Evolutionary conservation across 2,888 invertebrate species (phyloP), one percentile per base, ranked within the genome.

Genomic region (Thymelicus acteon): DNA sequence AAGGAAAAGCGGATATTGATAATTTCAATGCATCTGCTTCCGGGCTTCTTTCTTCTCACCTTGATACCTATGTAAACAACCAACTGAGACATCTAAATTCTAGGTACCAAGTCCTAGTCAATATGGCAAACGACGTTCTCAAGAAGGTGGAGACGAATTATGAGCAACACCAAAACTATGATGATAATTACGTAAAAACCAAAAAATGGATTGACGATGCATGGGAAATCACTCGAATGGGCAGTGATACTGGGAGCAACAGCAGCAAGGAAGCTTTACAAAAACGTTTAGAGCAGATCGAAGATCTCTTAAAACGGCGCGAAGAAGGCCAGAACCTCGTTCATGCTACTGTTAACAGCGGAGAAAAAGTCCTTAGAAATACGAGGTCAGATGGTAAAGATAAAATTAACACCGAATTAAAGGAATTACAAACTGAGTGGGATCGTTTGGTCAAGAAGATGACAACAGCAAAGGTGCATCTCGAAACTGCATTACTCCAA

Each of bases 381-480:
- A 98, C 98, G 0, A 95, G 97, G 72, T 98, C 98, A 0, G 98
- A 98, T 81, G 98, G 98, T 0, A 95, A 97, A 67, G 98, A 98
- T 82, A 95, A 95, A 64, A 98, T 99, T 66, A 97, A 97, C 78
- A 95, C 95, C 37, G 97, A 98, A 88, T 94, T 98, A 75, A 98
- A 97, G 85, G 98, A 98, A 81, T 94, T 99, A 44, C 98, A 98
- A 90, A 96, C 95, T 72, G 98, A 98, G 80, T 98, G 98, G 98
- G 98, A 98, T 82, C 95, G 98, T 73, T 93, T 98, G 12, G 97
- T 98, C 0, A 97, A 97, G 89, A 98, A 98, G 87, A 97, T 98
- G 95, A 97, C 97, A 0, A 98, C 97, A 0, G 97, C 97, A 0
- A 98, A 98, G 89, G 98, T 98, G 13, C 97, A 97, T 80, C 89